A percentile compares a stretch with the other conserved stretches of the same genome.
Conservation (phyloP, 2,113 vertebrate species). For the Seriola rivoliana region DNA sequence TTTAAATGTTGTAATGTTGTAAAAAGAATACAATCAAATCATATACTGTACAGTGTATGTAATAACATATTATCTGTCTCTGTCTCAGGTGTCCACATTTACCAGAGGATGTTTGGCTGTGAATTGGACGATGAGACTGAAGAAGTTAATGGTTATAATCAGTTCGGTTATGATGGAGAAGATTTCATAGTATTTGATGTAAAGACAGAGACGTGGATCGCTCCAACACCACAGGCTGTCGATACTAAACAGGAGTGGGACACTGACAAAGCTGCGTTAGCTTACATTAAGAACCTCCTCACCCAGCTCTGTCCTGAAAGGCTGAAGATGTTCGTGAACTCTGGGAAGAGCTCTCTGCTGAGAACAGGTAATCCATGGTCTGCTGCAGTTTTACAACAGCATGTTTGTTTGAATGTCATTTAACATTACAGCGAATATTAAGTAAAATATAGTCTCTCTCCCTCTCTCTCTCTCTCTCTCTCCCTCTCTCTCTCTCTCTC, state of each 20-base stretch:
- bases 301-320: constrained; percentile 1
- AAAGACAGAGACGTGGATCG: constrained; percentile 18
- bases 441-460: too few species aligned
- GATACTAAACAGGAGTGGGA: constrained; percentile 7
- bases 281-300: rapidly evolving
- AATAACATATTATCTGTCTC: not conserved
- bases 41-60: too few species aligned
- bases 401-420: too few species aligned
- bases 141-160: rapidly evolving
- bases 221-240: constrained; percentile 6
- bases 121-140: constrained; percentile 25
- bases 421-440: too few species aligned
- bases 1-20: not conserved
- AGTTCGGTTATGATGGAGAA: constrained; percentile 11
- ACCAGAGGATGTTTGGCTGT: not conserved
- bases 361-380: constrained; percentile 37
- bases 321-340: constrained; percentile 36
- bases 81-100: constrained; percentile 33
- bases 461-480: too few species aligned
- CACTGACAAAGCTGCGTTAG: not conserved
- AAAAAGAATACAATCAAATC: not conserved
- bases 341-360: constrained; percentile 33
- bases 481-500: not conserved
- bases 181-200: constrained; percentile 64
- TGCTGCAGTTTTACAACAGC: not conserved